Conservation (phyloP, 1,140 invertebrate species). For the Eueides isabella region DNA sequence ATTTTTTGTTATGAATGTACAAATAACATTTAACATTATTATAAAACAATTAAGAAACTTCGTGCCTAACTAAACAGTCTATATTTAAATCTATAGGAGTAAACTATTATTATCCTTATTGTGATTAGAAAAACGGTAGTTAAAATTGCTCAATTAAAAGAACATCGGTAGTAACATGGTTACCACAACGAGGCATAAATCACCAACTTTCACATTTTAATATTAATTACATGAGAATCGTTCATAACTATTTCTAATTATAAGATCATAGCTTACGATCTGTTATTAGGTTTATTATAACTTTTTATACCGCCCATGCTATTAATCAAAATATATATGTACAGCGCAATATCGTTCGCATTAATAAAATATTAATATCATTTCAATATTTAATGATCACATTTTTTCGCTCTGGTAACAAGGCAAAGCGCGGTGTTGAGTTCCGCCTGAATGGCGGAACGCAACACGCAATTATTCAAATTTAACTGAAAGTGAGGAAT, state of each 20-base stretch:
- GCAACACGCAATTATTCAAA: no score
- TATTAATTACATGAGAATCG: slow-evolving; percentile 17
- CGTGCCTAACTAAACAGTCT: no score
- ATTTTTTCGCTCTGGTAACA: no score
- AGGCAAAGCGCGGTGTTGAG: no score
- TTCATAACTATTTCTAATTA: slow-evolving; percentile 18
- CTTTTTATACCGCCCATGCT: background rate
- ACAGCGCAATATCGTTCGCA: background rate
- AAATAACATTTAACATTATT: no score
- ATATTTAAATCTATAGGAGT: background rate
- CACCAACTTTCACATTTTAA: slow-evolving; percentile 12
- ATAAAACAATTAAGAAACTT: no score
- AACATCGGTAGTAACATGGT: background rate
- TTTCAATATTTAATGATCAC: no score
- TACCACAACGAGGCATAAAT: slow-evolving; percentile 5
- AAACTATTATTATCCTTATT: background rate
- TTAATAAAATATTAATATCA: background rate
- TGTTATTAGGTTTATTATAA: background rate
- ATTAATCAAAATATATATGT: slow-evolving; percentile 2
- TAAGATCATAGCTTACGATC: slow-evolving; percentile 13
- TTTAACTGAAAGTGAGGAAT: no score
- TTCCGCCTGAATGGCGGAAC: no score
- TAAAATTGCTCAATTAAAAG: background rate
- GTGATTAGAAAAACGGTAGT: background rate
- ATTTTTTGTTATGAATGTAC: no score